Evolutionary conservation across 2,113 vertebrate genomes (phyloP).

Genomic region (Potamarius usumacintae): DNA sequence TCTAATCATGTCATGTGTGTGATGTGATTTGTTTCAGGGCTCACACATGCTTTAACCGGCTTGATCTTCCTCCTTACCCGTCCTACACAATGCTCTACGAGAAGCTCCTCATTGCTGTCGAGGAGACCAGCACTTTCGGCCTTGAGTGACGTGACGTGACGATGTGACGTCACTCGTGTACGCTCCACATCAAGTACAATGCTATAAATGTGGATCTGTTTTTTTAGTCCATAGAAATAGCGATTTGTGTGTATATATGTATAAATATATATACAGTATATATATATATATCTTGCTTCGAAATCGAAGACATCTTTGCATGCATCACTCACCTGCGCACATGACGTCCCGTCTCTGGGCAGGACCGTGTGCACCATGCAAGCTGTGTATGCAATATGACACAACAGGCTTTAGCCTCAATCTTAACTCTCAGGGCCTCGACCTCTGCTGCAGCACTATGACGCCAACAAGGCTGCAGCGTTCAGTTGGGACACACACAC

Average conservation of each 20-base stretch:
- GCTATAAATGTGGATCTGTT: background rate
- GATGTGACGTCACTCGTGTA: background rate
- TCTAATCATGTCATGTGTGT: background rate
- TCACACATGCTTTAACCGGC: constrained; percentile 87
- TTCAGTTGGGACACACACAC: constrained; percentile 12
- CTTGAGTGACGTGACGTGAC: constrained; percentile 74
- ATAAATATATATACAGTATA: background rate
- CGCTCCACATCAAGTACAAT: background rate
- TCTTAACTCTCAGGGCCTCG: constrained; percentile 52
- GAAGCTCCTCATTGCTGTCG: constrained; percentile 87
- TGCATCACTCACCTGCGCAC: constrained; percentile 50
- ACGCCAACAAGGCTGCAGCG: constrained; percentile 13
- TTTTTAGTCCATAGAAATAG: background rate
- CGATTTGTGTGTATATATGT: background rate
- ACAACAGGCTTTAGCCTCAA: constrained; percentile 47
- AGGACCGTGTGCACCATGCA: constrained; percentile 44
- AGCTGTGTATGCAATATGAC: constrained; percentile 55
- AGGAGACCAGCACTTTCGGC: constrained; percentile 91
- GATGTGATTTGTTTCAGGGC: constrained; percentile 72
- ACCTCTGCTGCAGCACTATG: constrained; percentile 36
- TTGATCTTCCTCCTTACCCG: constrained; percentile 89
- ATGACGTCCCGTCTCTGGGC: constrained; percentile 13
- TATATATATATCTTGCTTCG: constrained; percentile 33
- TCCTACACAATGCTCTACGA: constrained; percentile 88
- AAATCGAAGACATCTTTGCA: constrained; percentile 32